Evolutionary conservation across 1,140 invertebrate species (phyloP), one percentile per base, ranked within the genome.

Genomic region (Trichonephila inaurata): DNA sequence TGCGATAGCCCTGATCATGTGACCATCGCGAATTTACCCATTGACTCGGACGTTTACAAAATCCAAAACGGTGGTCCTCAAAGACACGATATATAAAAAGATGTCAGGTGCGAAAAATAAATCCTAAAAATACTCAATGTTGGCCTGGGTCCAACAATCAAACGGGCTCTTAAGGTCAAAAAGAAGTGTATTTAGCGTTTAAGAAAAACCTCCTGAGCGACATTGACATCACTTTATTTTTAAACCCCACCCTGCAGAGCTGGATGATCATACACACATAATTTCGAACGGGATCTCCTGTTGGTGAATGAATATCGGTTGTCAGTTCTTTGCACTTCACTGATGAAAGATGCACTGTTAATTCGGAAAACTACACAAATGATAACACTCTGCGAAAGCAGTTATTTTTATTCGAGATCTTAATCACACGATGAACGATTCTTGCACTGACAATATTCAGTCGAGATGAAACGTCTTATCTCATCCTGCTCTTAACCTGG

Each of bases 161-260:
- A 19, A 60, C 62, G 66, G 83, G 69, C 66, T 28, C 10, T 28
- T 87, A 87, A 92, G 83, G 83, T 86, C 64, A 87, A 21, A 51
- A 51, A 92, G 77, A 82, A 92, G 91, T 61, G 83, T 92, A 61
- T 85, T 18, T 40, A 28, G 91, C n/a, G 83, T 92, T 85, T 8
- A 61, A 28, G 87, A 61, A 77, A 21, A 87, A 7, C 16, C 8
- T 87, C 44, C 10, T 58, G 21, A 16, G 44, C 58, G 83, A 92
- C 91, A 92, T 40, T 87, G 91, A 62, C 64, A 62, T 81, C 44
- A 24, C 88, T 72, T 64, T 92, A 86, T 87, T 92, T 92, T 92
- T 92, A 92, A 92, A 40, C 33, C 51, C 51, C 51, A 51, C 10
- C 51, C 61, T 40, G 28, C 90, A 21, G 81, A 14, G 24, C 16